Evolutionary conservation across 2,797 vertebrate genomes (phyloP).

Genomic region (Pantherophis vulpinus): DNA sequence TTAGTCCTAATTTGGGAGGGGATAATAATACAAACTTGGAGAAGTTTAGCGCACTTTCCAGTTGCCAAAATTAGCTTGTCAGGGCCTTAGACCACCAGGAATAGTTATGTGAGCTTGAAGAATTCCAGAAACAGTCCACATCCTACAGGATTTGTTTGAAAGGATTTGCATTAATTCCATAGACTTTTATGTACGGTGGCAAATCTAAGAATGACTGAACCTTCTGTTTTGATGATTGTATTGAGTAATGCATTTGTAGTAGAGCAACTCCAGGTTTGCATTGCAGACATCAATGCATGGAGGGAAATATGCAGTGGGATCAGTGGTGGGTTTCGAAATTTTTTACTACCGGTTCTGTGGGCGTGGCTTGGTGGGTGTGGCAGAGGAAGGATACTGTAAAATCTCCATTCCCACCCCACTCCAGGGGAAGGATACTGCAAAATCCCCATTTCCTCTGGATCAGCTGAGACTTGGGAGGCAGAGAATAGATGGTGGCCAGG

Average conservation of each 20-base stretch:
- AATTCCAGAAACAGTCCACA: too few relatives aligned
- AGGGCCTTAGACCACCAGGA: not conserved
- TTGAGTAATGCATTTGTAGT: not conserved
- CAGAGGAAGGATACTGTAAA: too few relatives aligned
- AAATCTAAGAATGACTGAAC: not conserved
- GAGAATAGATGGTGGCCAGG: too few relatives aligned
- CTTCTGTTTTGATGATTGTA: not conserved
- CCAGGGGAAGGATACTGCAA: too few relatives aligned
- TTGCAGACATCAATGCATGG: not conserved
- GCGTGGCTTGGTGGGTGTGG: too few relatives aligned
- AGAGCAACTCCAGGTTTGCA: not conserved
- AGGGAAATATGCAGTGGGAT: not conserved
- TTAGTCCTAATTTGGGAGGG: not conserved
- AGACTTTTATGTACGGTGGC: not conserved
- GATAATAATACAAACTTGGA: not conserved
- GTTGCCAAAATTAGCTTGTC: not conserved
- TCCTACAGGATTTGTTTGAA: not conserved
- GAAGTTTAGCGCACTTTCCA: not conserved
- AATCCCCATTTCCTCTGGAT: too few relatives aligned
- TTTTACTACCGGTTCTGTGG: too few relatives aligned
- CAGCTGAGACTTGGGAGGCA: too few relatives aligned
- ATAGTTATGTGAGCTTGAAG: not conserved
- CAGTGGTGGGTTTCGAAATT: too few relatives aligned
- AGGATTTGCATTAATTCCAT: not conserved
- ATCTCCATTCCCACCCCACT: too few relatives aligned